phyloP scores from a whole-genome alignment of 2,113 vertebrate species.

The Aleadryas rufinucha region DNA sequence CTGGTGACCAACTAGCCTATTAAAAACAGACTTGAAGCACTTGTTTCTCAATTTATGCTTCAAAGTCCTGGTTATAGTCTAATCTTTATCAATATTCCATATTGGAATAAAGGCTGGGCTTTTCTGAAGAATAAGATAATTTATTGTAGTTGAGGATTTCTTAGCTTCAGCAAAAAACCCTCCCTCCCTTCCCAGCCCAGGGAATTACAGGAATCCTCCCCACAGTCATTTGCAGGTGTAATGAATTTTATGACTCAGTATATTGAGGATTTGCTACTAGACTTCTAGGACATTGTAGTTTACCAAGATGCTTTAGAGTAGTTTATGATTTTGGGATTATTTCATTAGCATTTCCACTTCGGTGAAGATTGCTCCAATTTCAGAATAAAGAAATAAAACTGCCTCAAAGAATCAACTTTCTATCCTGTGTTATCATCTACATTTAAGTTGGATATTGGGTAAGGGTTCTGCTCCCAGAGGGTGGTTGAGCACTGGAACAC shows the following conservation, averaged over 20 bases:
- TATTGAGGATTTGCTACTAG: background rate
- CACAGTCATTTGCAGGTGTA: background rate
- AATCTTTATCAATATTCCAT: background rate
- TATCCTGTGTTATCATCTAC: background rate
- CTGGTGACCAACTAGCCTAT: background rate
- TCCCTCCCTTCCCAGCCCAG: background rate
- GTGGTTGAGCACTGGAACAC: background rate
- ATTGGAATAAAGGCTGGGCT: background rate
- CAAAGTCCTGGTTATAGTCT: background rate
- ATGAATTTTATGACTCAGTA: background rate
- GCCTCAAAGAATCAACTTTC: rapidly evolving
- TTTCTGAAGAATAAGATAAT: background rate
- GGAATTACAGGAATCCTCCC: background rate
- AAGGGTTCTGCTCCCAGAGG: background rate
- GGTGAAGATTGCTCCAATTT: background rate
- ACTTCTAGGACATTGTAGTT: background rate
- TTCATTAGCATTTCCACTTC: background rate
- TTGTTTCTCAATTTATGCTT: background rate
- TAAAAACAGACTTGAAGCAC: background rate
- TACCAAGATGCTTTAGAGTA: background rate
- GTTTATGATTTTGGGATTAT: background rate
- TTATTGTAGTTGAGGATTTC: background rate
- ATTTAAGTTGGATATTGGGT: background rate
- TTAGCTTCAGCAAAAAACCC: background rate
- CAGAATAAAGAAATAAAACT: background rate